phyloP scores from a whole-genome alignment of 2,113 vertebrate species.

The Taxidea taxus region DNA sequence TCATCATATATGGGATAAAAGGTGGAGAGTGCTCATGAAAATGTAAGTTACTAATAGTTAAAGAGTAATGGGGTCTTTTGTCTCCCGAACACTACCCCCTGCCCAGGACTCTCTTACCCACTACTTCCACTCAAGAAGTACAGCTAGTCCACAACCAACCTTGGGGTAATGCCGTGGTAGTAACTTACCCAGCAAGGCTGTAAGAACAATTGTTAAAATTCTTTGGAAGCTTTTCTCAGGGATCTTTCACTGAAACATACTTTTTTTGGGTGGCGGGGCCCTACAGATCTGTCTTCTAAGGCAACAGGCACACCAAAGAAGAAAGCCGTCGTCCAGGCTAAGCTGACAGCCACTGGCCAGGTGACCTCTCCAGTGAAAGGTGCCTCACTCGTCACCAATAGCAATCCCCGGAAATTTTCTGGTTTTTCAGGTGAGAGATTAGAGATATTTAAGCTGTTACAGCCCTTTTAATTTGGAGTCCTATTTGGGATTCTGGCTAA shows the following conservation, averaged over 20 bases:
- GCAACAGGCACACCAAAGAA: constrained; percentile 90
- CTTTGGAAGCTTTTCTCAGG: not conserved
- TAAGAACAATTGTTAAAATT: not conserved
- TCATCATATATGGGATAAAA: not conserved
- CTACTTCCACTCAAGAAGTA: not conserved
- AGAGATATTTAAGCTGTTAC: not conserved
- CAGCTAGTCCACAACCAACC: not conserved
- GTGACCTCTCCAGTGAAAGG: constrained; percentile 82
- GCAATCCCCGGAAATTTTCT: constrained; percentile 95
- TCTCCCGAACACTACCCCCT: not conserved
- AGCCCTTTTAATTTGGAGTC: not conserved
- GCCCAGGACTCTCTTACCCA: not conserved
- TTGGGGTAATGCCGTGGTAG: too few relatives aligned
- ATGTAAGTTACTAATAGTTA: not conserved
- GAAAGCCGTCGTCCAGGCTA: constrained; percentile 89
- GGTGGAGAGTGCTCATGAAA: not conserved
- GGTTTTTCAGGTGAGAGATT: constrained; percentile 90
- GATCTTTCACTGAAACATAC: not conserved
- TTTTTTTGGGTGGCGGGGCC: constrained; percentile 43
- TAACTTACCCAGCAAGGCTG: not conserved
- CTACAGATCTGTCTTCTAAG: constrained; percentile 91
- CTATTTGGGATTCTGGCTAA: not conserved
- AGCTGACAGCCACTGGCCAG: constrained; percentile 86
- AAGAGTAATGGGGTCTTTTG: not conserved
- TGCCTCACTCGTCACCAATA: constrained; percentile 75